Evolutionary conservation across 2,888 invertebrate genomes (phyloP).

Genomic region (Brenthis daphne): DNA sequence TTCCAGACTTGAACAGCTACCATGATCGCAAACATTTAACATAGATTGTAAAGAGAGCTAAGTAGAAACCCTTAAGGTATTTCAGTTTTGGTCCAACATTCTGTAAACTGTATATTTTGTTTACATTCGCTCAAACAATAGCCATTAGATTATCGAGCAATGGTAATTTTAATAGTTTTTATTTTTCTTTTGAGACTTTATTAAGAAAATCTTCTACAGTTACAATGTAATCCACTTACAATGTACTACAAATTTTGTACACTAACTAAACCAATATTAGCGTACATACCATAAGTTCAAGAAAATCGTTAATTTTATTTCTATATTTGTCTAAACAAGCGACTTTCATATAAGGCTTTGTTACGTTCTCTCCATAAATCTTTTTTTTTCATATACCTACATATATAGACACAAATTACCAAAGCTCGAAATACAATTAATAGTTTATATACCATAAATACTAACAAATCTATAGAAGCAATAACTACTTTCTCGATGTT

Average conservation of each 20-base stretch:
- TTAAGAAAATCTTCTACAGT: no score
- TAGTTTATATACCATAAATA: background rate
- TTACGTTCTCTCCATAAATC: no score
- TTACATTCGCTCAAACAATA: background rate
- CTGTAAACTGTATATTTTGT: background rate
- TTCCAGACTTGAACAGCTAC: constrained; percentile 18
- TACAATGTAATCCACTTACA: no score
- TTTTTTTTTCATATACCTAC: no score
- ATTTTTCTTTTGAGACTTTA: no score
- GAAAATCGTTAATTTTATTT: no score
- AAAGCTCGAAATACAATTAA: background rate
- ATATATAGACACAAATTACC: background rate
- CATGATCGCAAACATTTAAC: constrained; percentile 21
- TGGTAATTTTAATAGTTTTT: background rate
- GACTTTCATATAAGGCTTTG: no score
- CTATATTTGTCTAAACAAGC: no score
- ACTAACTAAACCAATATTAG: no score
- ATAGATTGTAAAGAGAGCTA: constrained; percentile 64
- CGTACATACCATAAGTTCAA: no score
- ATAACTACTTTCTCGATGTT: constrained; percentile 10
- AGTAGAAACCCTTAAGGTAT: constrained; percentile 50
- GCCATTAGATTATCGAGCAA: constrained; percentile 1
- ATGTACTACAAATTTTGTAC: no score
- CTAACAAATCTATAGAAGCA: constrained; percentile 9
- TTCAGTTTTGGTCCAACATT: constrained; percentile 70